Percentiles rank a stretch among this genome's conserved stretches.
These are phyloP conservation scores for Parauchenoglanis ngamensis DNA, from an alignment of 2,797 vertebrate genomes.

Conservation along the genomic window DNA sequence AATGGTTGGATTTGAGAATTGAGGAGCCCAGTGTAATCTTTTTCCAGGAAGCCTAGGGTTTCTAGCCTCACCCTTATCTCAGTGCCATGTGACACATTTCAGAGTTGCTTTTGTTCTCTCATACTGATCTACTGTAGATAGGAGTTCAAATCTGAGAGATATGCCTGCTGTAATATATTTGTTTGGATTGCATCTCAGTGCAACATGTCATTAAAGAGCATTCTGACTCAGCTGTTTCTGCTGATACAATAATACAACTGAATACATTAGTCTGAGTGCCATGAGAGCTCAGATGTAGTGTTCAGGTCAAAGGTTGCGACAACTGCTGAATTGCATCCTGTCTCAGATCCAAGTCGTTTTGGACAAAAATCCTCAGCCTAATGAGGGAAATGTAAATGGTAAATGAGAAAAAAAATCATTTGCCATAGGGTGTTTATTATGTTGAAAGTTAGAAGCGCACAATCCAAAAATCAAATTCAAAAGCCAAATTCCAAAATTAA, in stretches of 20 bases:
- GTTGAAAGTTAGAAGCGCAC: too few species aligned
- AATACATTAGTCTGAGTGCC: neutral
- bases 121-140: neutral
- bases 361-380: neutral
- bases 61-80: neutral
- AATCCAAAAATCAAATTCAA: too few species aligned
- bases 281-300: neutral
- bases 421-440: too few species aligned
- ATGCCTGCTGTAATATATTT: neutral
- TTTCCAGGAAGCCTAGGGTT: neutral
- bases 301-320: neutral
- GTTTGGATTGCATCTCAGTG: neutral
- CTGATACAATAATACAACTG: neutral
- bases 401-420: too few species aligned
- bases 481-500: neutral
- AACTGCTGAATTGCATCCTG: neutral
- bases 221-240: neutral
- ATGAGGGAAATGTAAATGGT: neutral
- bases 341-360: neutral
- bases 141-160: neutral
- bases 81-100: neutral
- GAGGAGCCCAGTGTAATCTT: neutral
- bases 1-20: neutral
- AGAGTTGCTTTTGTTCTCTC: neutral
- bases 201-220: neutral